phyloP scores from a whole-genome alignment of 1,140 invertebrate species.

The Stegodyphus dumicola region DNA sequence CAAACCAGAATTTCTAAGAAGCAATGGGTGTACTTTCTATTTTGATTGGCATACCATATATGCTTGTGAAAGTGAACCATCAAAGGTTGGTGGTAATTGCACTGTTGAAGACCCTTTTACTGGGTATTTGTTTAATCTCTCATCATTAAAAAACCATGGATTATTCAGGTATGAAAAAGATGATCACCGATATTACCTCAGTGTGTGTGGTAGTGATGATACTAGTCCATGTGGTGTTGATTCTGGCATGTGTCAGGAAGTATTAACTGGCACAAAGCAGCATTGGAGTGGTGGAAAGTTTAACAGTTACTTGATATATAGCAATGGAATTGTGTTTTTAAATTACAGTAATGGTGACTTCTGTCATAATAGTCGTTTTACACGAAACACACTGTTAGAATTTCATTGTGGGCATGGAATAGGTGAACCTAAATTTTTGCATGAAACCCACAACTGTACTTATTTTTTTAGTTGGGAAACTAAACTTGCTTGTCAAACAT shows the following conservation, averaged over 20 bases:
- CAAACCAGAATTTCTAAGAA: slow-evolving; percentile 59
- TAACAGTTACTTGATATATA: slow-evolving; percentile 25
- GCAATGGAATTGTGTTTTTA: slow-evolving; percentile 62
- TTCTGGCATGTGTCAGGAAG: slow-evolving; percentile 44
- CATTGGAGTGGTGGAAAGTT: slow-evolving; percentile 30
- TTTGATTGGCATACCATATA: slow-evolving; percentile 66
- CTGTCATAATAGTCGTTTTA: slow-evolving; percentile 61
- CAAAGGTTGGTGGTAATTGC: slow-evolving; percentile 20
- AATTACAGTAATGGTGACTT: slow-evolving; percentile 64
- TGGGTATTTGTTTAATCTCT: slow-evolving; percentile 25
- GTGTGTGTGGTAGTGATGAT: slow-evolving; percentile 47
- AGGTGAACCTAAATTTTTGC: slow-evolving; percentile 27
- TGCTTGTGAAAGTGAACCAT: slow-evolving; percentile 64
- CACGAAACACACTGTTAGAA: slow-evolving; percentile 65
- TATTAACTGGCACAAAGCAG: slow-evolving; percentile 16
- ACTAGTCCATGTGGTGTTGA: slow-evolving; percentile 43
- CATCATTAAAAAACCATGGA: slow-evolving; percentile 19
- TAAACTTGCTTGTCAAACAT: slow-evolving; percentile 64
- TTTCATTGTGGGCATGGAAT: slow-evolving; percentile 64
- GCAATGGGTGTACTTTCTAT: slow-evolving; percentile 67
- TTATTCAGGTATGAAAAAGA: neutral
- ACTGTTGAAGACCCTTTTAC: slow-evolving; percentile 31
- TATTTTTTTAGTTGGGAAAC: slow-evolving; percentile 68
- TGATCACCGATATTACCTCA: slow-evolving; percentile 40
- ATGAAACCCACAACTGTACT: slow-evolving; percentile 64